Evolutionary conservation across 2,113 vertebrate species (phyloP).

Genomic region (Trinectes maculatus): DNA sequence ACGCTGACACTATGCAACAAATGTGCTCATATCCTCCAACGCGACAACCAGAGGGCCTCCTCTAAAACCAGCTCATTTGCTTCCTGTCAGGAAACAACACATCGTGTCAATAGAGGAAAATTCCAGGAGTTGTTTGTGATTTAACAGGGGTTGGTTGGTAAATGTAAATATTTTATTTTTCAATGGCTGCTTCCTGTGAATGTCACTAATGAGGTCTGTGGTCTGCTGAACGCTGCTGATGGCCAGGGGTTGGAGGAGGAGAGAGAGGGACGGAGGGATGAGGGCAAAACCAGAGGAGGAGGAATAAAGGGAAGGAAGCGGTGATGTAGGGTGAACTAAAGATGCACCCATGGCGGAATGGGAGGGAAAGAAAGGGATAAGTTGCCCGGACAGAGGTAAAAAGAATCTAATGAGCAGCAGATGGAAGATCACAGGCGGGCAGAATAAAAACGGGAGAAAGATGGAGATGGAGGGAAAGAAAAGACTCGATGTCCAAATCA

Average conservation of each 20-base stretch:
- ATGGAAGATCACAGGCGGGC: not conserved
- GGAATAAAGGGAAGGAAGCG: no score
- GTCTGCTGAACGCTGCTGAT: slow-evolving; percentile 35
- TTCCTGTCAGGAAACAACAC: slow-evolving; percentile 19
- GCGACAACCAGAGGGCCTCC: not conserved
- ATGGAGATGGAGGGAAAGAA: not conserved
- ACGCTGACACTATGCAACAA: slow-evolving; percentile 34
- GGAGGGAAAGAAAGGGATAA: not conserved
- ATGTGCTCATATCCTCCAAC: not conserved
- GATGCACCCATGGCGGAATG: no score
- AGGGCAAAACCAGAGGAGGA: no score
- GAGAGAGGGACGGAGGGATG: not conserved
- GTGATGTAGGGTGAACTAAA: no score
- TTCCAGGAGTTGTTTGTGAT: slow-evolving; percentile 21
- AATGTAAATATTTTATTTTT: no score
- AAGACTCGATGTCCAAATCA: slow-evolving; percentile 24
- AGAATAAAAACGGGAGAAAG: not conserved
- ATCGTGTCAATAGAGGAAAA: slow-evolving; percentile 34
- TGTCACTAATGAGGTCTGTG: slow-evolving; percentile 49
- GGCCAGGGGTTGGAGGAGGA: slow-evolving; percentile 25
- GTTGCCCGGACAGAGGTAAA: no score
- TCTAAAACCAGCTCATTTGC: slow-evolving; percentile 23
- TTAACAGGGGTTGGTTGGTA: not conserved
- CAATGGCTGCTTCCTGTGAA: slow-evolving; percentile 25
- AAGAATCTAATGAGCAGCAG: not conserved